These are phyloP conservation scores for Trissolcus basalis DNA, from an alignment of 1,140 invertebrate genomes.

Conservation along the genomic window DNA sequence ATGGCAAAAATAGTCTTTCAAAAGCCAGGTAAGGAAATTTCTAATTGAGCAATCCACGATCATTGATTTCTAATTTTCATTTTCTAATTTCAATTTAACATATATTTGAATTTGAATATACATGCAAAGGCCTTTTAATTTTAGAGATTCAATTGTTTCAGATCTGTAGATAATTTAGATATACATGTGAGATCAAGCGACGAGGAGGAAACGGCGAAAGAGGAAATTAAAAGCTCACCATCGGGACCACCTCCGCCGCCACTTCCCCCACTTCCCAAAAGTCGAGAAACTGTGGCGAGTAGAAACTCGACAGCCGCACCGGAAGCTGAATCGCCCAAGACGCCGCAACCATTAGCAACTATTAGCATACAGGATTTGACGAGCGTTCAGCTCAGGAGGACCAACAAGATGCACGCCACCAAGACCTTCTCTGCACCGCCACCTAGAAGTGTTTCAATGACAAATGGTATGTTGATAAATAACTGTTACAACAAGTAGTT, in stretches of 20 bases:
- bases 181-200: constrained; percentile 62
- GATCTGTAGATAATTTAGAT: constrained; percentile 74
- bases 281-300: constrained; percentile 15
- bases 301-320: constrained; percentile 55
- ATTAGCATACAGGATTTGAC: constrained; percentile 91
- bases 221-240: constrained; percentile 52
- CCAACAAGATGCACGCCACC: constrained; percentile 83
- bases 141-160: constrained; percentile 31
- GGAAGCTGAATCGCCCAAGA: constrained; percentile 71
- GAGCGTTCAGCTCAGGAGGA: constrained; percentile 86
- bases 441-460: constrained; percentile 82
- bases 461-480: constrained; percentile 65
- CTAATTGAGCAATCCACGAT: too few species aligned
- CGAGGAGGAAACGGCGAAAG: constrained; percentile 50
- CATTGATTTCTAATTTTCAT: too few species aligned
- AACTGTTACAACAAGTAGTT: neutral
- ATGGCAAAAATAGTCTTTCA: constrained; percentile 66
- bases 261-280: constrained; percentile 70
- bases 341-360: constrained; percentile 84
- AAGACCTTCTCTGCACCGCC: constrained; percentile 87
- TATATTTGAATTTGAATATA: too few species aligned
- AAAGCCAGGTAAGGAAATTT: constrained; percentile 75
- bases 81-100: too few species aligned
- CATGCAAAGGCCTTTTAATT: neutral
- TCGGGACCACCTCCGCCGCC: constrained; percentile 78